Evolutionary conservation across 2,797 vertebrate genomes (phyloP).

Genomic region (Sebastes matsubarae): DNA sequence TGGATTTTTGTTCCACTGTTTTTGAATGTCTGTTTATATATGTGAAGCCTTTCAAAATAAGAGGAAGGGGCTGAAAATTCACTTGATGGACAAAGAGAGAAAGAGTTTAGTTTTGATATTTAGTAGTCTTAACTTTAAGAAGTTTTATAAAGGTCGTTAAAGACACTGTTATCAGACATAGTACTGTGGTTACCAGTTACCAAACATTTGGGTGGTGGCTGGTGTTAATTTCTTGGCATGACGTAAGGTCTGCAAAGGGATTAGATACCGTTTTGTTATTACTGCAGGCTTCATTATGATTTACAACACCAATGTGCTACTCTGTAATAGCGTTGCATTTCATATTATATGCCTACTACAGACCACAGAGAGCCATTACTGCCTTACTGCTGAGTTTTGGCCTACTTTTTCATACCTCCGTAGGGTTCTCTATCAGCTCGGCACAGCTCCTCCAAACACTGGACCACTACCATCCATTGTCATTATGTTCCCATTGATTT

Average conservation of each 20-base stretch:
- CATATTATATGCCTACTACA: neutral
- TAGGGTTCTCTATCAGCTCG: constrained; percentile 45
- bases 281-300: neutral
- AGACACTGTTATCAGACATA: neutral
- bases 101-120: neutral
- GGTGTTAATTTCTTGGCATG: neutral
- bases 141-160: neutral
- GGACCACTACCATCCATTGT: constrained; percentile 47
- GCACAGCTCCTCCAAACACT: constrained; percentile 51
- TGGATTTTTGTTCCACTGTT: too few species aligned
- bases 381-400: constrained; percentile 49
- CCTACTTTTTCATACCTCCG: constrained; percentile 44
- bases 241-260: neutral
- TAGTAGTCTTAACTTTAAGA: neutral
- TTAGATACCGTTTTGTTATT: constrained; percentile 8
- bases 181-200: neutral
- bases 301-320: neutral
- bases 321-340: neutral
- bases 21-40: neutral
- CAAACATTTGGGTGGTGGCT: neutral
- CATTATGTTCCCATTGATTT: constrained; percentile 64
- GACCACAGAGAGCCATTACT: constrained; percentile 27
- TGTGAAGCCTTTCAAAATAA: neutral
- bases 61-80: neutral
- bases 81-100: neutral